Evolutionary conservation across 2,888 invertebrate species (phyloP).

Genomic region (Cerastis leucographa): DNA sequence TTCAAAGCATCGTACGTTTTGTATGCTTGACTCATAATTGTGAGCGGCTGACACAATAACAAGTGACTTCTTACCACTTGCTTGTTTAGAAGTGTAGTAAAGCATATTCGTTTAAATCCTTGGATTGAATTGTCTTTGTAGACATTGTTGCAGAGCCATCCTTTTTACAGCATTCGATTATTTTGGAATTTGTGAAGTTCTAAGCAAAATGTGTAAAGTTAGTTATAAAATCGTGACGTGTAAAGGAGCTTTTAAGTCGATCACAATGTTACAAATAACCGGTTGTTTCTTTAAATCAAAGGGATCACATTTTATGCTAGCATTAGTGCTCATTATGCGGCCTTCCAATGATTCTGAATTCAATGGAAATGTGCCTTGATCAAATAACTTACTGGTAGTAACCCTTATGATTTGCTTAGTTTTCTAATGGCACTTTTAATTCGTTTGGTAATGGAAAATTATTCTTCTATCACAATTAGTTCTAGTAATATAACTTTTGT

Average conservation of each 20-base stretch:
- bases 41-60: not conserved
- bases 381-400: constrained; percentile 12
- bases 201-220: not conserved
- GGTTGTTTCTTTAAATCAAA: constrained; percentile 55
- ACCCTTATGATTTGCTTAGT: not conserved
- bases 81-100: constrained; percentile 6
- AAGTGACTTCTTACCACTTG: not conserved
- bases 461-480: not conserved
- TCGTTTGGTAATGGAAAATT: not conserved
- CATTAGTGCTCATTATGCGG: constrained; percentile 16
- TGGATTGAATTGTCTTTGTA: not conserved
- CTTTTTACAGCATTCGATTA: constrained; percentile 50
- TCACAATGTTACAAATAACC: constrained; percentile 37
- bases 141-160: constrained; percentile 6
- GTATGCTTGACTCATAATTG: constrained; percentile 50
- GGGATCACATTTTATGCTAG: constrained; percentile 11
- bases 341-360: constrained; percentile 17
- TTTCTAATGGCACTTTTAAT: not conserved
- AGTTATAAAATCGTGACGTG: constrained; percentile 31
- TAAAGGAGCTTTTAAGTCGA: constrained; percentile 46
- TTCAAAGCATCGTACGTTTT: constrained; percentile 67
- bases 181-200: not conserved
- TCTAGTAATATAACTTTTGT: not conserved
- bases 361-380: constrained; percentile 23
- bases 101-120: constrained; percentile 11